A percentile compares a stretch with the other conserved stretches of the same genome.
These are phyloP conservation scores for Anodontia alba DNA, from an alignment of 2,888 invertebrate species.

Conservation along the genomic window DNA sequence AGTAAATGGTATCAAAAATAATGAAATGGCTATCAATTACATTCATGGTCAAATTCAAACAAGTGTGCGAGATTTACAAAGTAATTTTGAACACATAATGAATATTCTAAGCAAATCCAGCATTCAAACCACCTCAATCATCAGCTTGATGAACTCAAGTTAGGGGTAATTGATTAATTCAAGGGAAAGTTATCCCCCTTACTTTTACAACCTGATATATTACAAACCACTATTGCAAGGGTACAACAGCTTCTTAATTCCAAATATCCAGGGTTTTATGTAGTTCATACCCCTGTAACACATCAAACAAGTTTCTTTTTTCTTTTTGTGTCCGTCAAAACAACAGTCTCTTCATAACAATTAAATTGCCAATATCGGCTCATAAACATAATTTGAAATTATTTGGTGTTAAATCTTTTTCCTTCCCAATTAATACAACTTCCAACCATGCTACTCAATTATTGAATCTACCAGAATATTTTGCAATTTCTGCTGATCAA, in stretches of 20 bases:
- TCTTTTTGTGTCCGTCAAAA: neutral
- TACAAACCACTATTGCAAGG: neutral
- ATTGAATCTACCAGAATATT: neutral
- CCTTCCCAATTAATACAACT: neutral
- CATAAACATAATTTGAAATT: neutral
- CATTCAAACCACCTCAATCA: constrained; percentile 11
- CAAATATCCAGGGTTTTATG: constrained; percentile 1
- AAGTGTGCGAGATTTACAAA: neutral
- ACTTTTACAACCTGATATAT: neutral
- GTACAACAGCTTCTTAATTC: neutral
- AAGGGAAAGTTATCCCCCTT: constrained; percentile 14
- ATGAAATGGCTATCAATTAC: constrained; percentile 35
- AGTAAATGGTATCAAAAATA: constrained; percentile 28
- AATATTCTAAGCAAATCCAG: neutral
- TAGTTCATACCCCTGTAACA: neutral
- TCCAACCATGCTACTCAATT: constrained; percentile 6
- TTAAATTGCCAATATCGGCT: constrained; percentile 6
- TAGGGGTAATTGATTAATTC: neutral
- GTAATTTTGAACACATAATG: constrained; percentile 12
- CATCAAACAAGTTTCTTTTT: neutral
- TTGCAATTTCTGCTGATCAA: neutral
- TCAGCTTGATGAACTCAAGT: constrained; percentile 6
- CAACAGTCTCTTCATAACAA: constrained; percentile 3
- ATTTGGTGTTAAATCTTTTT: neutral
- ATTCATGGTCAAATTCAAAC: constrained; percentile 25